Base-by-base conservation (phyloP, 2,888 invertebrate species). In the Dione juno region DNA sequence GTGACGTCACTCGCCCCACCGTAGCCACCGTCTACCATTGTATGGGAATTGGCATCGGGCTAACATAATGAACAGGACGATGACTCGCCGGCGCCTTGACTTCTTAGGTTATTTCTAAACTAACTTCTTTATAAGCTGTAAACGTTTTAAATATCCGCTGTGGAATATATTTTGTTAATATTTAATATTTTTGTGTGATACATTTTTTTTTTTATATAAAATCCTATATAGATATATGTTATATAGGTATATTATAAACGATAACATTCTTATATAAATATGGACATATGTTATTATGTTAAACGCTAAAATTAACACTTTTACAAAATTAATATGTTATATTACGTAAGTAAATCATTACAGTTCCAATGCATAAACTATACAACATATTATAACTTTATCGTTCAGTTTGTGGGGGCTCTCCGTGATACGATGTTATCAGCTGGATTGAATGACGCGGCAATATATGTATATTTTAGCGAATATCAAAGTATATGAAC, bases 1-100 rank as follows among this genome's bases (percentile, higher is more conserved):
- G 82, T 92, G 91, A 92, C 92, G 91, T 92, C 91, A 91, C 76
- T 81, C 82, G 78, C 82, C 79, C 81, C 83, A 82, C 80, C 84
- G 82, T 82, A 76, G 76, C 82, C 80, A 76, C 82, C 79, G 83
- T 87, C 84, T 84, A 78, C 86, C 84, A 88, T 89, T 90, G 87
- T 89, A 87, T 88, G 83, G 80, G 86, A 88, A 86, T 88, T 87
- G 89, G 85, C 88, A 85, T 86, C 81, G 83, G 77, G 80, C 83
- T 87, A 85, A 86, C 82, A 84, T 87, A 86, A 89, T 87, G 84
- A 88, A 80, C 82, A 85, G 84, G 84, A 82, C 87, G 84, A 89
- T 88, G 88, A 89, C 86, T 85, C 80, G 80, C 72, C 79, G 76
- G 75, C 76, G 77, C 76, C 80, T 77, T 77, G 73, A 71, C 76